phyloP scores from a whole-genome alignment of 53 echinoderm and acorn worm species.

The Holothuria scabra region DNA sequence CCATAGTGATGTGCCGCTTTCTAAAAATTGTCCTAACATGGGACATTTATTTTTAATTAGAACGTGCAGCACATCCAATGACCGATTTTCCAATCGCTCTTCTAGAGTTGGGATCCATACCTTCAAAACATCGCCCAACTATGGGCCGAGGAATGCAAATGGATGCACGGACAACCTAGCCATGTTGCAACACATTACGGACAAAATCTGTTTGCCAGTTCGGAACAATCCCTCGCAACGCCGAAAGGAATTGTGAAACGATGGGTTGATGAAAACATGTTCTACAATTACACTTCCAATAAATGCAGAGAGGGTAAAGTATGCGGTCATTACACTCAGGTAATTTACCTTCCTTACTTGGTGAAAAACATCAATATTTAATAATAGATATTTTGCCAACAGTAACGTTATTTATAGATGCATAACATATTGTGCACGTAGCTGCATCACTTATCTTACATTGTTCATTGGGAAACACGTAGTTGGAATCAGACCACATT shows the following conservation, averaged over 20 bases:
- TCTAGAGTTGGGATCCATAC: conserved; percentile 68
- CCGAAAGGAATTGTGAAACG: conserved; percentile 31
- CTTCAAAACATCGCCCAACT: conserved; percentile 69
- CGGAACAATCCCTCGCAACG: background rate
- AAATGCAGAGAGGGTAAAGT: conserved; percentile 18
- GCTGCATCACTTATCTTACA: no score
- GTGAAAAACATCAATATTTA: no score
- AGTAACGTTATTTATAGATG: no score
- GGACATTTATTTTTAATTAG: no score
- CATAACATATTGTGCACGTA: no score
- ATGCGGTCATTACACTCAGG: conserved; percentile 77
- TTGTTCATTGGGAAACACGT: no score
- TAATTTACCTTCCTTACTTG: background rate
- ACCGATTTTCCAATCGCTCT: background rate
- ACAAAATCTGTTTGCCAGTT: conserved; percentile 63
- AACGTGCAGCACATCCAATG: no score
- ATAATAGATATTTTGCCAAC: no score
- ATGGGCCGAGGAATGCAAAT: conserved; percentile 67
- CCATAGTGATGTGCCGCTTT: no score
- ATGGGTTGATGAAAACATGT: conserved; percentile 63
- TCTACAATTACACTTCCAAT: conserved; percentile 50
- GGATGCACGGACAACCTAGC: conserved; percentile 65
- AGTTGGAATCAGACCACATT: no score
- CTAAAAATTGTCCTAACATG: no score
- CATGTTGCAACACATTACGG: conserved; percentile 56